phyloP scores from a whole-genome alignment of 2,113 vertebrate genomes.

The Sialia sialis region DNA sequence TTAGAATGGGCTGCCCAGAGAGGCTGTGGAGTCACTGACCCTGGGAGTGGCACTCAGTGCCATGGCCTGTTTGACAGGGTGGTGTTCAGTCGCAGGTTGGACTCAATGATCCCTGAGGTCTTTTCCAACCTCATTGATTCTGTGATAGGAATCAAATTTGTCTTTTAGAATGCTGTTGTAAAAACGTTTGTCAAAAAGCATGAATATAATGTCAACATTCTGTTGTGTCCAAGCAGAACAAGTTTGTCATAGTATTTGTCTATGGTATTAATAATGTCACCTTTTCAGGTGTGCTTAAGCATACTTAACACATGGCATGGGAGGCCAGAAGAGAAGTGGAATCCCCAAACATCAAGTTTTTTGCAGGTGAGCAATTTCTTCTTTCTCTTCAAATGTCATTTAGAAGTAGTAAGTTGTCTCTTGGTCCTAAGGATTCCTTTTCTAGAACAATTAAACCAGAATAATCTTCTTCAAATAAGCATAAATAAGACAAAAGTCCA shows the following conservation, averaged over 20 bases:
- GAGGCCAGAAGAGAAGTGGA: slow-evolving; percentile 99
- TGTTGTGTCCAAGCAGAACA: not conserved
- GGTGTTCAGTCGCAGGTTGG: not conserved
- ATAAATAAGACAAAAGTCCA: not conserved
- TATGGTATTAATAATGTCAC: not conserved
- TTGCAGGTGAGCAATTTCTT: slow-evolving; percentile 85
- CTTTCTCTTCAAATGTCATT: not conserved
- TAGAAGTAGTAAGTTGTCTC: not conserved
- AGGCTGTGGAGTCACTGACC: not conserved
- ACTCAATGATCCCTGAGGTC: accelerated
- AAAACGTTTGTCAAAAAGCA: not conserved
- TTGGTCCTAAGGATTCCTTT: not conserved
- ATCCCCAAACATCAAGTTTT: slow-evolving; percentile 99
- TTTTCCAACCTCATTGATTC: not conserved
- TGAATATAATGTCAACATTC: not conserved
- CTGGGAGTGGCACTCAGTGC: not conserved
- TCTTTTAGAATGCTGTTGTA: not conserved
- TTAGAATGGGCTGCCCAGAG: not conserved
- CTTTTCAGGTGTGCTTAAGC: slow-evolving; percentile 94
- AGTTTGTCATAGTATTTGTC: not conserved
- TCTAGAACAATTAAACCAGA: not conserved
- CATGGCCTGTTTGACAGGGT: not conserved
- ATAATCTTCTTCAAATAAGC: not conserved
- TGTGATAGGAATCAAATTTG: not conserved
- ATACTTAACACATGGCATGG: slow-evolving; percentile 99